phyloP scores from a whole-genome alignment of 2,888 invertebrate species.

The Dynastes tityus region DNA sequence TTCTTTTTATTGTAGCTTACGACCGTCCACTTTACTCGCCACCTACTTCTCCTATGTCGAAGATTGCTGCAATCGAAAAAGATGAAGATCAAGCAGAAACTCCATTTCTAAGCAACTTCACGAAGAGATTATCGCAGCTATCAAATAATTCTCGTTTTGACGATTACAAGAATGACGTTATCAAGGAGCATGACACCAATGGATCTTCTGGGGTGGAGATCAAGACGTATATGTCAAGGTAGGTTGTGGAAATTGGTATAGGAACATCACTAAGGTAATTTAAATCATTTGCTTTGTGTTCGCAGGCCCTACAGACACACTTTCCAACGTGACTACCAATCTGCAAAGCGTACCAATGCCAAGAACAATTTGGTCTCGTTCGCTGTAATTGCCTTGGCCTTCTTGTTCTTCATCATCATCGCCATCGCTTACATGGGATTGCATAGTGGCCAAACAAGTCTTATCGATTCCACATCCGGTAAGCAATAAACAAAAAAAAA shows the following conservation, averaged over 20 bases:
- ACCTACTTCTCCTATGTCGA: conserved; percentile 52
- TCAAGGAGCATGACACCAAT: conserved; percentile 68
- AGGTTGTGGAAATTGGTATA: background rate
- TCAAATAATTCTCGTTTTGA: conserved; percentile 60
- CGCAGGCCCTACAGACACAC: conserved; percentile 60
- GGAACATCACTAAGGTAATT: background rate
- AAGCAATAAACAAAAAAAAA: background rate
- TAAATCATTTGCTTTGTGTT: conserved; percentile 8
- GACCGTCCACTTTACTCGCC: conserved; percentile 57
- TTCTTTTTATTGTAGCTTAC: conserved; percentile 57
- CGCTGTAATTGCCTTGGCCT: conserved; percentile 75
- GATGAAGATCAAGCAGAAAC: conserved; percentile 73
- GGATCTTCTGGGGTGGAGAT: conserved; percentile 57
- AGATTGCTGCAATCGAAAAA: conserved; percentile 41
- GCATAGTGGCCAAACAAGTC: conserved; percentile 73
- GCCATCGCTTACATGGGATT: conserved; percentile 81
- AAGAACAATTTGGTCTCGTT: conserved; percentile 79
- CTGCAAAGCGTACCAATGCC: conserved; percentile 70
- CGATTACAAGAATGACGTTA: conserved; percentile 65
- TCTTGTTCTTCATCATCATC: conserved; percentile 79
- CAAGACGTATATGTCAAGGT: conserved; percentile 55
- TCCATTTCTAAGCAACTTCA: conserved; percentile 82
- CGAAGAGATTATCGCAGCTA: conserved; percentile 74
- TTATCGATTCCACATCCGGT: conserved; percentile 66
- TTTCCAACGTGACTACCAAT: conserved; percentile 63